Conservation (phyloP, 2,113 vertebrate species). For the Amphilophus citrinellus region DNA sequence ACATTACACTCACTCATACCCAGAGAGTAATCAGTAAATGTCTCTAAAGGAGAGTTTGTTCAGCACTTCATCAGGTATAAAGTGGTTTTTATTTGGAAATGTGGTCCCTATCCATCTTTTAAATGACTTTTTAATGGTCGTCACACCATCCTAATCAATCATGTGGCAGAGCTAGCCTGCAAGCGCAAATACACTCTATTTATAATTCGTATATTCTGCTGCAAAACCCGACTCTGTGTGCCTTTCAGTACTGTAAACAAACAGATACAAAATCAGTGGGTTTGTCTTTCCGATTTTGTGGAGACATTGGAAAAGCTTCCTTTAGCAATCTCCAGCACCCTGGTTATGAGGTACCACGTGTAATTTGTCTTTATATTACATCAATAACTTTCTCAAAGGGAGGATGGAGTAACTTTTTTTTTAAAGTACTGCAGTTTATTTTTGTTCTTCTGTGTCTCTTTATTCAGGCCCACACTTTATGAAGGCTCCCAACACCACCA, state of each 20-base stretch:
- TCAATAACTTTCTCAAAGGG: not conserved
- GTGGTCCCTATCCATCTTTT: conserved; percentile 86
- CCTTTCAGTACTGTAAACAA: conserved; percentile 36
- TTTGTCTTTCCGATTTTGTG: conserved; percentile 33
- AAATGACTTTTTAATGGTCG: conserved; percentile 88
- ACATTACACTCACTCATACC: conserved; percentile 67
- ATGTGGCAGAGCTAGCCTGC: conserved; percentile 73
- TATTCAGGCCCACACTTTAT: conserved; percentile 42
- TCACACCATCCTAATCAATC: conserved; percentile 84
- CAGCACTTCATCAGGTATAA: conserved; percentile 84
- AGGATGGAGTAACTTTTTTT: conserved; percentile 17
- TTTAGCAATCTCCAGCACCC: not conserved
- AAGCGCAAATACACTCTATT: conserved; percentile 75
- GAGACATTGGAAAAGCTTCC: conserved; percentile 37
- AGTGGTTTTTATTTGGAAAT: conserved; percentile 85
- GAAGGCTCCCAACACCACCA: conserved; percentile 36
- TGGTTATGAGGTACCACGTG: not conserved
- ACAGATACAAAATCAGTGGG: conserved; percentile 17
- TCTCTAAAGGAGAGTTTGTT: conserved; percentile 82
- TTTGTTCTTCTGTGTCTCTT: conserved; percentile 33
- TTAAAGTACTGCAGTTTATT: conserved; percentile 23
- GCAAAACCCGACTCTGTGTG: conserved; percentile 49
- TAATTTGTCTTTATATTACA: conserved; percentile 30
- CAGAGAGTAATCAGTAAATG: conserved; percentile 77
- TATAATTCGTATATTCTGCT: conserved; percentile 72